Base-by-base conservation (phyloP, 2,113 vertebrate species). In the Gallinago jamesoni region DNA sequence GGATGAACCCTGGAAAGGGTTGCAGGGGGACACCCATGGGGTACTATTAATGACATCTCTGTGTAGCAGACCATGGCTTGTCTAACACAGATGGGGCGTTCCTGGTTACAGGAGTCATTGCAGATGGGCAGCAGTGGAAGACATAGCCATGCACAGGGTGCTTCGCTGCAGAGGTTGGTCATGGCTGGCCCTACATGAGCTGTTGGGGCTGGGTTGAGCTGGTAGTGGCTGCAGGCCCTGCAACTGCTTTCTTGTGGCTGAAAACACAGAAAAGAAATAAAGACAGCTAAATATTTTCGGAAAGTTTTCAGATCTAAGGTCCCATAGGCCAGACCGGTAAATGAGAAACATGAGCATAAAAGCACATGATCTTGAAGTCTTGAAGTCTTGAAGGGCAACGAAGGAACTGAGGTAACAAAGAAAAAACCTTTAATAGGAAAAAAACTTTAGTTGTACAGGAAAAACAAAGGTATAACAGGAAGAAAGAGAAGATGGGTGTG, bases 61-160 rank as follows among this genome's bases (percentile, higher is more conserved):
- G n/a, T 37, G 39, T 14, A 60, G 53, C 35, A 85, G 31, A 33
- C 31, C 81, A 28, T 59, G 31, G 31, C 21, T 78, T 68, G 39
- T 84, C 33, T 53, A 22, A 21, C 8, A 17, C 52, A 72, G 47
- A 37, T 3, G 2, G 31, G n/a, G 8, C 47, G 35, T 60, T 74
- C 39, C 30, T 27, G 25, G 37, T 30, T 31, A 82, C 31, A 45
- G 27, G 4, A 45, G 48, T 35, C 6, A 37, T 63, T 87, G 75
- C 47, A 33, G 22, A 57, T 18, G 27, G 41, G 19, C 9, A 37
- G 27, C 3, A 0, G 6, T 75, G 63, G 31, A 87, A 63, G n/a
- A 69, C 27, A 33, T 5, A 56, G 48, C 18, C 3, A 0, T 24
- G 30, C 15, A 50, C 12, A 43, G 25, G 6, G 8, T 1, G 0